Percentiles rank a stretch among this genome's conserved stretches.
Evolutionary conservation across 2,113 vertebrate genomes (phyloP).

Genomic region (Telmatochromis sp.): DNA sequence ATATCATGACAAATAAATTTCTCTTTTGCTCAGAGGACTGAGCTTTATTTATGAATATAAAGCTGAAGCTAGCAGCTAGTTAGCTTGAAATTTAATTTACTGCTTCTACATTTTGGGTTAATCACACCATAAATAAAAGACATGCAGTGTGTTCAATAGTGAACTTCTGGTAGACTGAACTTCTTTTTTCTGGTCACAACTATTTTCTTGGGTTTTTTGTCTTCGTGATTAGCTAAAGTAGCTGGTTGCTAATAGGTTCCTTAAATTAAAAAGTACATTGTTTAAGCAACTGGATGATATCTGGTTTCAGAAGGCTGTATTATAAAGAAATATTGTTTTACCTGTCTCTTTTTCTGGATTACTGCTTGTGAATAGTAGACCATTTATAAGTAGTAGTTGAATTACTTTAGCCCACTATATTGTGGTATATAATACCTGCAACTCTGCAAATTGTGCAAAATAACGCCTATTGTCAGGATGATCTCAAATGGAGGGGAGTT

Average conservation of each 20-base stretch:
- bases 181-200: neutral
- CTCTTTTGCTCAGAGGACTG: neutral
- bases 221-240: neutral
- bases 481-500: neutral
- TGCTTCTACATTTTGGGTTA: neutral
- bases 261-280: neutral
- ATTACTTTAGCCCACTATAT: neutral
- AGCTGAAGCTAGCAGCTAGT: neutral
- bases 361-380: neutral
- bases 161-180: neutral
- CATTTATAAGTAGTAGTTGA: neutral
- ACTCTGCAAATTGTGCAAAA: neutral
- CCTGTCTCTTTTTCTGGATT: neutral
- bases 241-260: neutral
- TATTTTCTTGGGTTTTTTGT: neutral
- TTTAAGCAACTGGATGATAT: neutral
- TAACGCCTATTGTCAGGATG: fast-evolving
- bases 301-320: neutral
- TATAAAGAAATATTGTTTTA: neutral
- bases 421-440: neutral
- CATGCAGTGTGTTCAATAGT: neutral
- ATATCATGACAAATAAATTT: neutral
- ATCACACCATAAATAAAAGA: neutral
- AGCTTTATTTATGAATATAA: neutral
- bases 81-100: neutral